Conservation (phyloP, 2,888 invertebrate species). For the Ptilodon capucinus region DNA sequence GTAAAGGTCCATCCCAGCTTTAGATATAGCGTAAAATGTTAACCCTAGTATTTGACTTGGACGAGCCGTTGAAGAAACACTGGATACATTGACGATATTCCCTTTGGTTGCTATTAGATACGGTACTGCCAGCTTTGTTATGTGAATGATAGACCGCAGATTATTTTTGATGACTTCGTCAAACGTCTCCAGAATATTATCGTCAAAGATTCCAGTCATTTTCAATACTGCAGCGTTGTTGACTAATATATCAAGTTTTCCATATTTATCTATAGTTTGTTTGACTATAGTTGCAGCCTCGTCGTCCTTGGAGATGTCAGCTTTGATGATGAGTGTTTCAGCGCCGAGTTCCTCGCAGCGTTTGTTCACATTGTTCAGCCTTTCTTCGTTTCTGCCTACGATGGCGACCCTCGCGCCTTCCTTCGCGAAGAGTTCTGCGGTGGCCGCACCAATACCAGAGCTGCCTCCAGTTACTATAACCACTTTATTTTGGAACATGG, state of each 20-base stretch:
- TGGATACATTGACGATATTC: conserved; percentile 29
- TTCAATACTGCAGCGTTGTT: conserved; percentile 43
- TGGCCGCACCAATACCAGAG: conserved; percentile 42
- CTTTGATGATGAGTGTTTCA: conserved; percentile 30
- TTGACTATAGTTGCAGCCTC: conserved; percentile 28
- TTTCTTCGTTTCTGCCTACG: conserved; percentile 23
- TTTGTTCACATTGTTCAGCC: conserved; percentile 28
- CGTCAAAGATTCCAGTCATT: conserved; percentile 17
- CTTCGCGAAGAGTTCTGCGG: conserved; percentile 34
- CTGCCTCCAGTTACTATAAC: conserved; percentile 45
- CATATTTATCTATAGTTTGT: conserved; percentile 33
- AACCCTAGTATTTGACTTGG: conserved; percentile 1
- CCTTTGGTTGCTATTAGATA: conserved; percentile 35
- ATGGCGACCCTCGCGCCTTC: conserved; percentile 39
- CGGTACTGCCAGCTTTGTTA: conserved; percentile 35
- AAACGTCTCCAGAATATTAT: conserved; percentile 29
- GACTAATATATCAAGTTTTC: conserved; percentile 43
- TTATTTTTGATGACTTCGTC: conserved; percentile 36
- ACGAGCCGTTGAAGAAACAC: conserved; percentile 2
- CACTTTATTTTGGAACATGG: conserved; percentile 44
- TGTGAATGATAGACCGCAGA: conserved; percentile 28
- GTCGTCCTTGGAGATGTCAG: conserved; percentile 38
- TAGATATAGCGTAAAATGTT: conserved; percentile 85
- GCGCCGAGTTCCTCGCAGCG: conserved; percentile 24
- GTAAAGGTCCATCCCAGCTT: conserved; percentile 88